Conservation (phyloP, 1,140 invertebrate genomes). For the Drosophila watanabei region DNA sequence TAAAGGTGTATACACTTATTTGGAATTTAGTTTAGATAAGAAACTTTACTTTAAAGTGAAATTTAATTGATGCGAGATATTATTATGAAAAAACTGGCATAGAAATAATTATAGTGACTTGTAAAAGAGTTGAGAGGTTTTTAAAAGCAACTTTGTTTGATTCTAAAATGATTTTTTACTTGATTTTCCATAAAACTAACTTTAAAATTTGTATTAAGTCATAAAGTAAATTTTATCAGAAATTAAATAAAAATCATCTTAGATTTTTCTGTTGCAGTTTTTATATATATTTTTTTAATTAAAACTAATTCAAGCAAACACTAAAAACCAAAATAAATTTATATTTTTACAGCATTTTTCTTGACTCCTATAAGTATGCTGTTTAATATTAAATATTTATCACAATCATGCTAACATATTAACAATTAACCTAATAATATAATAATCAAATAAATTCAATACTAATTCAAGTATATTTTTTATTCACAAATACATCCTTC, state of each 20-base stretch:
- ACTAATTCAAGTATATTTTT: not conserved
- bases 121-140: not conserved
- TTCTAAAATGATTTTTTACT: not conserved
- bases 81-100: too few relatives aligned
- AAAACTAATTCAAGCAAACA: not conserved
- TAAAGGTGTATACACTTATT: not conserved
- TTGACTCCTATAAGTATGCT: conserved; percentile 1
- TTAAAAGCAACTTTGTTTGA: not conserved
- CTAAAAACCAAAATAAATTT: not conserved
- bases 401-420: too few relatives aligned
- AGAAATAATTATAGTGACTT: not conserved
- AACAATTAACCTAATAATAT: not conserved
- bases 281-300: not conserved
- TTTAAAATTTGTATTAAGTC: too few relatives aligned
- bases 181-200: not conserved
- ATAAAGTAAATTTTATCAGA: too few relatives aligned
- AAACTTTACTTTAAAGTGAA: not conserved
- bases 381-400: not conserved
- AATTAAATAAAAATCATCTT: too few relatives aligned
- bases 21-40: not conserved
- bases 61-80: not conserved
- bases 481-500: not conserved
- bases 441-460: too few relatives aligned
- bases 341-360: not conserved
- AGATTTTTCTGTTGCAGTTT: not conserved